phyloP scores from a whole-genome alignment of 2,888 invertebrate genomes.

The Ectemnius lituratus region DNA sequence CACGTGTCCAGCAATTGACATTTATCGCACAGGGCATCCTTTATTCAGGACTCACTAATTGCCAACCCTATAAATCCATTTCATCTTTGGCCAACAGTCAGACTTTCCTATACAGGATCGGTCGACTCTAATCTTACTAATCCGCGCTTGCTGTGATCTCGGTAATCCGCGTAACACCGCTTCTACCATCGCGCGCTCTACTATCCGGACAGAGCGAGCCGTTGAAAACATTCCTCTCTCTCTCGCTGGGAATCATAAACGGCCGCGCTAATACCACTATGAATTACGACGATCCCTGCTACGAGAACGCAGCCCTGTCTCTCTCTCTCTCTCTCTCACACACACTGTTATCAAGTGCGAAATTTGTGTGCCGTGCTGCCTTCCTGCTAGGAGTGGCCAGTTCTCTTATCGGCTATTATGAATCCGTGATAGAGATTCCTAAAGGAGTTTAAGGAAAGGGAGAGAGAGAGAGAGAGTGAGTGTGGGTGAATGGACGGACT shows the following conservation, averaged over 20 bases:
- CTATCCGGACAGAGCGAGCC: slow-evolving; percentile 20
- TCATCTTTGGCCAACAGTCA: slow-evolving; percentile 15
- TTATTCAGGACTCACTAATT: slow-evolving; percentile 27
- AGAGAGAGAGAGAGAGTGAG: slow-evolving; percentile 17
- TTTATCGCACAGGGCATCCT: slow-evolving; percentile 19
- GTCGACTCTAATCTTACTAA: slow-evolving; percentile 44
- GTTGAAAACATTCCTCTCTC: slow-evolving; percentile 22
- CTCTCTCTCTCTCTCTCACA: background rate
- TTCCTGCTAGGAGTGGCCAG: no score
- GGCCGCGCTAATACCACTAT: background rate
- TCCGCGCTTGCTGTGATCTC: slow-evolving; percentile 35
- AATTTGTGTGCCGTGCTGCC: no score
- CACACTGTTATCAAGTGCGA: background rate
- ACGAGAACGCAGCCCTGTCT: background rate
- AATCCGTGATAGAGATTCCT: no score
- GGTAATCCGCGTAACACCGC: slow-evolving; percentile 40
- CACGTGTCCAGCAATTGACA: background rate
- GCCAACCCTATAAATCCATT: slow-evolving; percentile 37
- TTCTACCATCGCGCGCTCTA: slow-evolving; percentile 19
- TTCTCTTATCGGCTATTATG: no score
- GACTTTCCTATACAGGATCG: slow-evolving; percentile 41
- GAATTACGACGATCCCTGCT: background rate
- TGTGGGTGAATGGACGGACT: slow-evolving; percentile 50
- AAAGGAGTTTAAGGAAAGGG: no score
- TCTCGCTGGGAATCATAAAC: slow-evolving; percentile 7